Conservation (phyloP, 2,113 vertebrate genomes). For the Bubo scandiacus region DNA sequence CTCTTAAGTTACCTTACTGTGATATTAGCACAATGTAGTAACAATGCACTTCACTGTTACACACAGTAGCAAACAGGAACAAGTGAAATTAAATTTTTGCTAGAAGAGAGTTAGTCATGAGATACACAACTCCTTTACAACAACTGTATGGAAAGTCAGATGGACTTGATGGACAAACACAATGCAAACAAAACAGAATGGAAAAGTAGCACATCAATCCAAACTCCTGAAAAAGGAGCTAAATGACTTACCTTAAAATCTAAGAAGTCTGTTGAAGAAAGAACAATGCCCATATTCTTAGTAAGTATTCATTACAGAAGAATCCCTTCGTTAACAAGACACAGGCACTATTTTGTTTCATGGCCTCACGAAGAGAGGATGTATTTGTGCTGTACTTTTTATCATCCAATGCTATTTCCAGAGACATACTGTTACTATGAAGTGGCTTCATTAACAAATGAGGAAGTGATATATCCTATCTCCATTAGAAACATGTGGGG, state of each 20-base stretch:
- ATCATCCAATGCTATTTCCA: not conserved
- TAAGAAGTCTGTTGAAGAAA: not conserved
- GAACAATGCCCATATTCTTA: not conserved
- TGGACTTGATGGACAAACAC: not conserved
- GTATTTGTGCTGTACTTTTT: not conserved
- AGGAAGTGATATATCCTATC: not conserved
- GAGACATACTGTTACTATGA: not conserved
- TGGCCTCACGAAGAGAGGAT: not conserved
- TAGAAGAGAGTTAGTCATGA: not conserved
- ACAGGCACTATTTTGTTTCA: not conserved
- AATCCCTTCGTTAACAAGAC: not conserved
- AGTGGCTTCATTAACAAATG: not conserved
- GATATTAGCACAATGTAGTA: not conserved
- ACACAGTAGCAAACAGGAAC: not conserved
- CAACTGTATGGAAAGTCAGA: not conserved
- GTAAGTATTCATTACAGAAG: not conserved
- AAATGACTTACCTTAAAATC: slow-evolving; percentile 34
- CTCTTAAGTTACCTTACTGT: not conserved
- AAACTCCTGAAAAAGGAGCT: not conserved
- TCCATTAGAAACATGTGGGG: not conserved
- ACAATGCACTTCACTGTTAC: not conserved
- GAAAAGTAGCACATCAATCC: not conserved
- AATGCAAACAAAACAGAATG: not conserved
- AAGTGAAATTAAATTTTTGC: not conserved
- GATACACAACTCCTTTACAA: not conserved